Conservation (phyloP, 2,113 vertebrate species). For the Gavialis gangeticus region DNA sequence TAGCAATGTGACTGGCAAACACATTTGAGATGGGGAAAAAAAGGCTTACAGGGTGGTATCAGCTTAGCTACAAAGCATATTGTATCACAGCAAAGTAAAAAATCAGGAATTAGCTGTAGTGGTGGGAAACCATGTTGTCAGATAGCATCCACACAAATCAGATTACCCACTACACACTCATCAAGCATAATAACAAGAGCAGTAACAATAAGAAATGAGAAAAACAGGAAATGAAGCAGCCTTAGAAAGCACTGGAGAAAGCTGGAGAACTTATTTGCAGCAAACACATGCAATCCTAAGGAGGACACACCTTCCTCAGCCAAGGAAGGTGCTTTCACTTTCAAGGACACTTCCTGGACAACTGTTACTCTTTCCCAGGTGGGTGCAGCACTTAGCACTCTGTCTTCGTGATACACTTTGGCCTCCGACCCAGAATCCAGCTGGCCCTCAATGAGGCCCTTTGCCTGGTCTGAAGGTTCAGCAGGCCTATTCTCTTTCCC, state of each 20-base stretch:
- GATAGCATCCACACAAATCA: constrained; percentile 56
- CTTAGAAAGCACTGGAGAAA: constrained; percentile 71
- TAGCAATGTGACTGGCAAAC: constrained; percentile 93
- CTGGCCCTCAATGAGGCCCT: constrained; percentile 83
- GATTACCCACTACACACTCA: constrained; percentile 56
- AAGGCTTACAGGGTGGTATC: constrained; percentile 78
- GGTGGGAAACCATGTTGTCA: constrained; percentile 80
- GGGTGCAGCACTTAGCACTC: constrained; percentile 79
- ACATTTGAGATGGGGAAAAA: constrained; percentile 81
- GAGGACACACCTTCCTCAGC: constrained; percentile 92
- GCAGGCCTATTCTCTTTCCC: constrained; percentile 84
- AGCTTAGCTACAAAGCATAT: constrained; percentile 84
- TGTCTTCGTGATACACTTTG: constrained; percentile 77
- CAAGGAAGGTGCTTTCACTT: constrained; percentile 74
- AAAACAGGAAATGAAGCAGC: constrained; percentile 71
- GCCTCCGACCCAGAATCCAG: constrained; percentile 78
- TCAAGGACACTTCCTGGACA: constrained; percentile 80
- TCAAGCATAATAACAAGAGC: constrained; percentile 74
- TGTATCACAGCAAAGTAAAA: constrained; percentile 80
- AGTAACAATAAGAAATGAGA: constrained; percentile 59
- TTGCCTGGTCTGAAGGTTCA: constrained; percentile 83
- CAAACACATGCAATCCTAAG: constrained; percentile 87
- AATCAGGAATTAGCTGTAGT: constrained; percentile 63
- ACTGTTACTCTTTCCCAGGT: constrained; percentile 82
- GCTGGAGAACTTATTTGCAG: constrained; percentile 57